These are phyloP conservation scores for Rutpela maculata DNA, from an alignment of 2,888 invertebrate genomes.

Conservation along the genomic window DNA sequence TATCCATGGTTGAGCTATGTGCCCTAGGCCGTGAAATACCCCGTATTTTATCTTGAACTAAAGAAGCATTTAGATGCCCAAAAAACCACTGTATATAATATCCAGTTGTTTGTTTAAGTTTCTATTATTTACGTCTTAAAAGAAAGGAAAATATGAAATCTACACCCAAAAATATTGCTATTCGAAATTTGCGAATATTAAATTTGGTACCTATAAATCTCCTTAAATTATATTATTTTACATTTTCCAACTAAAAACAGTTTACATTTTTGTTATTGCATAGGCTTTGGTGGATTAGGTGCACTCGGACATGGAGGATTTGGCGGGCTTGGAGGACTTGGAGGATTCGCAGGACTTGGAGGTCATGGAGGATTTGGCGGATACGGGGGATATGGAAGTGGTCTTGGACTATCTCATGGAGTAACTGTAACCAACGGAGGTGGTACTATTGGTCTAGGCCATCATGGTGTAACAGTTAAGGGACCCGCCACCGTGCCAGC, in stretches of 20 bases:
- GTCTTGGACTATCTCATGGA: slow-evolving; percentile 42
- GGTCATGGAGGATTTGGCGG: slow-evolving; percentile 43
- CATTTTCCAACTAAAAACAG: not conserved
- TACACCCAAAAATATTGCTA: too few species aligned
- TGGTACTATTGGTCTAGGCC: slow-evolving; percentile 55
- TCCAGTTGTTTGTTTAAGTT: too few species aligned
- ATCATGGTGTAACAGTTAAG: slow-evolving; percentile 59
- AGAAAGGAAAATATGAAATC: too few species aligned
- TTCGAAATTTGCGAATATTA: too few species aligned
- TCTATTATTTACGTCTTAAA: too few species aligned
- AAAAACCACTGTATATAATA: too few species aligned
- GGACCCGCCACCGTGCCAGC: slow-evolving; percentile 65
- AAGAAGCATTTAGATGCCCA: too few species aligned
- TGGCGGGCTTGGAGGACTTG: not conserved
- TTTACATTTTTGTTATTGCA: not conserved
- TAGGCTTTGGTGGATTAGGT: slow-evolving; percentile 20
- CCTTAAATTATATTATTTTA: too few species aligned
- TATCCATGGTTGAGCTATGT: too few species aligned
- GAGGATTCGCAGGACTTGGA: slow-evolving; percentile 21
- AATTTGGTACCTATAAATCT: too few species aligned
- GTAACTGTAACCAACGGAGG: slow-evolving; percentile 54
- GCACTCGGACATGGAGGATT: not conserved
- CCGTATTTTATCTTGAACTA: too few species aligned
- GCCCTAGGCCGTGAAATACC: too few species aligned
- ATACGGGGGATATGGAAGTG: slow-evolving; percentile 41